Evolutionary conservation across 2,888 invertebrate genomes (phyloP), one percentile per base, ranked within the genome.

Genomic region (Maniola hyperantus): DNA sequence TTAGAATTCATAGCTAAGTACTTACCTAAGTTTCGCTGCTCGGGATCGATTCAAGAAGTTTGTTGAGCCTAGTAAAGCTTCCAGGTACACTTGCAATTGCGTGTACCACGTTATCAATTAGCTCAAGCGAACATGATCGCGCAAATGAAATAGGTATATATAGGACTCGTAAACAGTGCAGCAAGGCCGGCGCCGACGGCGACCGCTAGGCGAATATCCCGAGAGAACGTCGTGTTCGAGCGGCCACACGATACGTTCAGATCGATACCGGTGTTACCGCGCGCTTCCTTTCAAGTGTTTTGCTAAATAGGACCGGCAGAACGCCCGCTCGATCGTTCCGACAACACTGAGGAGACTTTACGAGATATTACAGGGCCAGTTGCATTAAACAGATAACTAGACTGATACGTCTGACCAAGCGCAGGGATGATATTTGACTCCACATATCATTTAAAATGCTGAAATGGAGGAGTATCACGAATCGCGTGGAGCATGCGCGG

Each of bases 131-230:
- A 80, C 89, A 89, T 86, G 87, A 83, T 89, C 87, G 83, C 90
- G 88, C 83, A 84, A 83, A 80, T 81, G 74, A 82, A 87, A 85
- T 80, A 68, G 70, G 69, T 72, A 62, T 82, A 76, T 81, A 85
- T 82, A 81, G 81, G 79, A 79, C 87, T 84, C 85, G 88, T 87
- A 88, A 89, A 90, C 88, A 85, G 85, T 82, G 82, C 83, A 85
- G 84, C 85, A 89, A 85, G 88, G 87, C 88, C 89, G 89, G 91
- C 89, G 89, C 91, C 86, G 85, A 88, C 90, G 89, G 85, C 89
- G 87, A 90, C 83, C 85, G 84, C 83, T 86, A 83, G 83, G 77
- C 87, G 88, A 90, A 85, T 90, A 89, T 91, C 86, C 85, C 87
- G 88, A 84, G 87, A 87, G 84, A 84, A 81, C 84, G 88, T 81